Percentiles rank a stretch among this genome's conserved stretches.
Evolutionary conservation across 2,113 vertebrate genomes (phyloP).

Genomic region (Oplegnathus fasciatus): DNA sequence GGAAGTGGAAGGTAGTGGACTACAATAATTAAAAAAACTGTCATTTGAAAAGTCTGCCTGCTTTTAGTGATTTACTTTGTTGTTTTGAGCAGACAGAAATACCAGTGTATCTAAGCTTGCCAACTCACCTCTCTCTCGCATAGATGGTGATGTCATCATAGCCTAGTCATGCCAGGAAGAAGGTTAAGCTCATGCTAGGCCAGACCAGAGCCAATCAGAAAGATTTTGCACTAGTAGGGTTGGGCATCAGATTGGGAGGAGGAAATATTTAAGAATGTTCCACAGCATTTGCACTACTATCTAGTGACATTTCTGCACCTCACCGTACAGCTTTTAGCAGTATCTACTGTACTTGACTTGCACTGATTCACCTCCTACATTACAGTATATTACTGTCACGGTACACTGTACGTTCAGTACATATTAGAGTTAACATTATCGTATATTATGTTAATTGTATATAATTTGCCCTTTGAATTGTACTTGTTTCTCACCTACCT

Average conservation of each 20-base stretch:
- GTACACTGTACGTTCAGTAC: no score
- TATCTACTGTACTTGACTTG: no score
- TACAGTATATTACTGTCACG: no score
- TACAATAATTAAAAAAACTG: background rate
- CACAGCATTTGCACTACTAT: background rate
- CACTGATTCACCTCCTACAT: no score
- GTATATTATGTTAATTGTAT: no score
- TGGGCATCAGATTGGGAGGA: background rate
- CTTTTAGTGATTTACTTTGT: conserved; percentile 33
- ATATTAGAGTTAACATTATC: no score
- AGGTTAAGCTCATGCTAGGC: background rate
- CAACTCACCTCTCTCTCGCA: background rate
- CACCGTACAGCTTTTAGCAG: no score
- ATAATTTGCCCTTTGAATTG: no score
- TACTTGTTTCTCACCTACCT: no score
- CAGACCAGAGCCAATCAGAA: background rate
- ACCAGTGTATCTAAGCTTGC: background rate
- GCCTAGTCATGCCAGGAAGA: background rate
- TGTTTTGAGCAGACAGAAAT: conserved; percentile 15
- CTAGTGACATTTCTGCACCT: no score
- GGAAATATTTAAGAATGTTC: background rate
- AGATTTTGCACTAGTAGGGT: background rate
- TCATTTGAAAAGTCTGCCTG: conserved; percentile 3
- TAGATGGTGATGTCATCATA: conserved; percentile 5
- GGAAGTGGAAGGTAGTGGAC: background rate